Conservation (phyloP, 1,140 invertebrate species). For the Branchinecta lindahli region DNA sequence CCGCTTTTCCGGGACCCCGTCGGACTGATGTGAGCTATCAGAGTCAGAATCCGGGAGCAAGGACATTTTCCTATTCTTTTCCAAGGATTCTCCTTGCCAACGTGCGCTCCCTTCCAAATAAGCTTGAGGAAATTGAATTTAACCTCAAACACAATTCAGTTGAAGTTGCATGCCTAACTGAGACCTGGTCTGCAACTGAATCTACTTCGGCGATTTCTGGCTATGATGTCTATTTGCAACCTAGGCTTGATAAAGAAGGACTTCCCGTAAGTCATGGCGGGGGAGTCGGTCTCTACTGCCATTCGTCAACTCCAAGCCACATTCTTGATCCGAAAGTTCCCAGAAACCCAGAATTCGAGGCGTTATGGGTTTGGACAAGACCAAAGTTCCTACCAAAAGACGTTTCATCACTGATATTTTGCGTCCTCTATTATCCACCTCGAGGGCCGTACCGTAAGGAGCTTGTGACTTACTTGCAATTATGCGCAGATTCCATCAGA, state of each 20-base stretch:
- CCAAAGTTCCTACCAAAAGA: neutral
- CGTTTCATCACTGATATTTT: neutral
- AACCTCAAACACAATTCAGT: too few relatives aligned
- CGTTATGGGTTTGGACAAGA: neutral
- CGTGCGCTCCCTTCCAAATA: too few relatives aligned
- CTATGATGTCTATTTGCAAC: neutral
- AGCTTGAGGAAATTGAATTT: too few relatives aligned
- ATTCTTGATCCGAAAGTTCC: neutral
- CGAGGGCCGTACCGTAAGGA: neutral
- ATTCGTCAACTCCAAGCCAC: neutral
- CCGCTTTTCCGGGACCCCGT: too few relatives aligned
- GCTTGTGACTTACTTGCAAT: neutral
- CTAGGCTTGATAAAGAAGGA: neutral
- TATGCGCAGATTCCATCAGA: neutral
- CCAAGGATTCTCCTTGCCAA: too few relatives aligned
- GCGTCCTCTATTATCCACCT: neutral
- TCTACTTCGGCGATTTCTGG: too few relatives aligned
- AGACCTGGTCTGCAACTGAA: too few relatives aligned
- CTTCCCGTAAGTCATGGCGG: neutral
- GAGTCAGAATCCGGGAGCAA: too few relatives aligned
- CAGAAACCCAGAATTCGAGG: neutral
- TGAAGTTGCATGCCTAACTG: too few relatives aligned
- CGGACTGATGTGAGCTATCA: too few relatives aligned
- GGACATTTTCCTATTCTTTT: too few relatives aligned
- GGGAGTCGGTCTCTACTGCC: neutral